Base-by-base conservation (phyloP, 2,113 vertebrate genomes). In the Heterocephalus glaber region DNA sequence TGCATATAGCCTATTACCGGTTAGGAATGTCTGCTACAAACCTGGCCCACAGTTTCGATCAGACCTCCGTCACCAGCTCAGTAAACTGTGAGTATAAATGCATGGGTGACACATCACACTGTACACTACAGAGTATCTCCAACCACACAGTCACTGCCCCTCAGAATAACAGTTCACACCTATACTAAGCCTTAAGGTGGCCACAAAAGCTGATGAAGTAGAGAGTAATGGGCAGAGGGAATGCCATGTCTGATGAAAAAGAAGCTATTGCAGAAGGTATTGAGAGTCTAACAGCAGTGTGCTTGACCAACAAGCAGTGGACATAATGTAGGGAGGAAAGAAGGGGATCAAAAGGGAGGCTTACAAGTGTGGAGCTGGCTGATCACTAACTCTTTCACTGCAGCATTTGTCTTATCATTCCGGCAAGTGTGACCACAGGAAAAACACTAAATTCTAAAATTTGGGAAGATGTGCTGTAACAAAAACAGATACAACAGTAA, bases 381-480 rank as follows among this genome's bases (percentile, higher is more conserved):
- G 77, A 70, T 70, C 16, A 2, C 70, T 79, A 52, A 41, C 61
- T 1, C n/a, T 44, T 13, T 35, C 68, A 41, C 68, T 33, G 14
- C 2, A 44, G 2, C 74, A 13, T 49, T 58, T 60, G 12, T 22
- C 22, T 66, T 72, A 47, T 26, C 70, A 33, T 74, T 86, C 24
- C 3, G 8, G 4, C 86, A 91, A 93, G 10, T 12, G 26, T 54
- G 56, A 80, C 61, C 95, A 97, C 86, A 97, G 90, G 92, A 96
- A 95, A 19, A 52, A 9, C 49, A 58, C 56, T 74, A 28, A 89
- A n/a, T 74, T 58, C 17, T 58, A 58, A 58, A 58, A 49, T 58
- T 58, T 17, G 17, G 17, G 56, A 58, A 20, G 56, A 17, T 5
- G 19, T 58, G 16, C 19, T 58, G 19, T 58, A 58, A 58, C 17